Evolutionary conservation across 2,888 invertebrate species (phyloP), one percentile per base, ranked within the genome.

Genomic region (Nowickia ferox): DNA sequence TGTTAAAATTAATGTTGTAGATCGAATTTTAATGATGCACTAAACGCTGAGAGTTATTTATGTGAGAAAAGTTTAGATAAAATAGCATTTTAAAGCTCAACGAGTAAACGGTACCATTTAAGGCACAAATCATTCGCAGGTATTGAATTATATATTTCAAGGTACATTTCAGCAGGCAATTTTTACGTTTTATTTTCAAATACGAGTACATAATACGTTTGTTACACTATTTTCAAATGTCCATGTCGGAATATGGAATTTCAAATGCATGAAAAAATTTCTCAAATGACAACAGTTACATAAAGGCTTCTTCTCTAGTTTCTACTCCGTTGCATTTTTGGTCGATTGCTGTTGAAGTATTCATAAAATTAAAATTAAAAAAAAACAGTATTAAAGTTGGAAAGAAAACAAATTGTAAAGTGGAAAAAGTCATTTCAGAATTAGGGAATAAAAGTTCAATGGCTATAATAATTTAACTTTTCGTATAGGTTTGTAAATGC

Each of bases 1-100:
- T 74, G 48, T 65, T 76, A 76, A 80, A 76, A 69, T 80, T 79
- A 68, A 79, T 80, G 75, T 55, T 78, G 75, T 57, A 80, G 74
- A 63, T 84, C 74, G 68, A 79, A 80, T 76, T 84, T 76, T 84
- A 71, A 71, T 72, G 71, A 22, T 53, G 65, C 77, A 19, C 10
- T 83, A 59, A 83, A 72, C 66, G 44, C 42, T 74, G 66, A 72
- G 17, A 59, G 53, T 57, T 69, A 82, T 82, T 82, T 82, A 75
- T 79, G 79, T 79, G 79, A 79, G 79, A 79, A 72, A 71, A 46
- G 38, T 53, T 53, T 65, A 42, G 53, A 30, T 30, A 30, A 44
- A 44, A 44, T 30, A 13, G 46, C 19, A n/a, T 30, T 66, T 55
- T 19, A 55, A 38, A 38, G 30, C 9, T 8, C 38, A 59, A n/a